Evolutionary conservation across 2,797 vertebrate species (phyloP).

Genomic region (Esox masquinongy): DNA sequence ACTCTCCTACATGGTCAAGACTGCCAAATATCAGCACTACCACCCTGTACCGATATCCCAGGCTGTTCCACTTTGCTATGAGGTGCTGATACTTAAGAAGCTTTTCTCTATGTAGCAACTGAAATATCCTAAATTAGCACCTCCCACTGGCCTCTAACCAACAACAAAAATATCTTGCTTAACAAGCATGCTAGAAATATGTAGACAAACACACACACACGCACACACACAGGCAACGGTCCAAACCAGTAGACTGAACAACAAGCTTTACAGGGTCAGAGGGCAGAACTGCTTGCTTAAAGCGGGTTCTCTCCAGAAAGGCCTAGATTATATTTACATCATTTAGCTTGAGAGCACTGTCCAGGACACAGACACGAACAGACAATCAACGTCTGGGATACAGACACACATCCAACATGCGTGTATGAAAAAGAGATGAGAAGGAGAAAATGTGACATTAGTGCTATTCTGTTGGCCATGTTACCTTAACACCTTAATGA

Average conservation of each 20-base stretch:
- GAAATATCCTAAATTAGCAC: no score
- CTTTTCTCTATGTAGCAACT: no score
- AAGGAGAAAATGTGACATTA: not conserved
- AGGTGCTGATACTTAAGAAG: no score
- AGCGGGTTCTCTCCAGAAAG: not conserved
- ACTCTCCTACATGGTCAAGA: no score
- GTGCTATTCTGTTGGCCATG: constrained; percentile 23
- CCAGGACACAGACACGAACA: not conserved
- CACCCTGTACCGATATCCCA: no score
- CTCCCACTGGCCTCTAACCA: no score
- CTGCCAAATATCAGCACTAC: no score
- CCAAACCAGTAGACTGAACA: constrained; percentile 29
- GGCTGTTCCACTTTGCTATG: no score
- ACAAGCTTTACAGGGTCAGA: not conserved
- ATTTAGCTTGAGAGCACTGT: not conserved
- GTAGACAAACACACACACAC: constrained; percentile 29
- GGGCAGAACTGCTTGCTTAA: constrained; percentile 6
- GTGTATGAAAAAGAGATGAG: not conserved
- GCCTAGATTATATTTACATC: not conserved
- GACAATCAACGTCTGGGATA: no score
- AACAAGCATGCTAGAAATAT: not conserved
- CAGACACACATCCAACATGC: constrained; percentile 2
- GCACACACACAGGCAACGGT: constrained; percentile 11
- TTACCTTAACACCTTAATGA: constrained; percentile 36
- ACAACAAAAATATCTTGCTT: no score